Evolutionary conservation across 2,888 invertebrate genomes (phyloP).

Genomic region (Ceriagrion tenellum): DNA sequence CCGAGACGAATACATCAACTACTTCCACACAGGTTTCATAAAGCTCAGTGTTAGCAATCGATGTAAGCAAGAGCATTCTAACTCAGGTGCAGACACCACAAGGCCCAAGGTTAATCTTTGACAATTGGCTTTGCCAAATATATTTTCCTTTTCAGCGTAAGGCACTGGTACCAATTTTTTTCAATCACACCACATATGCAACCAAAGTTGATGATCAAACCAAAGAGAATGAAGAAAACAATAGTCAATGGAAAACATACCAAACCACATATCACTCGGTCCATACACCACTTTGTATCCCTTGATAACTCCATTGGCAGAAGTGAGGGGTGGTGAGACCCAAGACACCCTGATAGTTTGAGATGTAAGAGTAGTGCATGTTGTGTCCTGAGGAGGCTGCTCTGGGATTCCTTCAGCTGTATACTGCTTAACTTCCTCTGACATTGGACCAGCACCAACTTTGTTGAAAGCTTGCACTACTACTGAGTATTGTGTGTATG

Average conservation of each 20-base stretch:
- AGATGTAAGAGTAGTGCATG: slow-evolving; percentile 95
- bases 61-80: no score
- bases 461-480: slow-evolving; percentile 97
- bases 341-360: slow-evolving; percentile 96
- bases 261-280: slow-evolving; percentile 95
- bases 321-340: slow-evolving; percentile 94
- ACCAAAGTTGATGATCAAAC: no score
- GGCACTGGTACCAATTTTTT: no score
- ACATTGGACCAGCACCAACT: slow-evolving; percentile 94
- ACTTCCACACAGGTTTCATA: no score
- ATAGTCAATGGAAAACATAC: slow-evolving; percentile 80
- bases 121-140: no score
- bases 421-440: slow-evolving; percentile 92
- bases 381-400: slow-evolving; percentile 94
- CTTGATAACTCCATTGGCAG: slow-evolving; percentile 96
- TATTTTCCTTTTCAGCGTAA: no score
- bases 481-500: slow-evolving; percentile 97
- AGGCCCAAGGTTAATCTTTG: no score
- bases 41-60: no score
- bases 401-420: slow-evolving; percentile 97
- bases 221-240: not conserved
- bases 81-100: no score
- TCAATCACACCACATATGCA: no score
- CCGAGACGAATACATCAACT: no score
- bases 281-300: slow-evolving; percentile 97